Conservation (phyloP, 2,797 vertebrate species). For the Paratrypauchen microcephalus region DNA sequence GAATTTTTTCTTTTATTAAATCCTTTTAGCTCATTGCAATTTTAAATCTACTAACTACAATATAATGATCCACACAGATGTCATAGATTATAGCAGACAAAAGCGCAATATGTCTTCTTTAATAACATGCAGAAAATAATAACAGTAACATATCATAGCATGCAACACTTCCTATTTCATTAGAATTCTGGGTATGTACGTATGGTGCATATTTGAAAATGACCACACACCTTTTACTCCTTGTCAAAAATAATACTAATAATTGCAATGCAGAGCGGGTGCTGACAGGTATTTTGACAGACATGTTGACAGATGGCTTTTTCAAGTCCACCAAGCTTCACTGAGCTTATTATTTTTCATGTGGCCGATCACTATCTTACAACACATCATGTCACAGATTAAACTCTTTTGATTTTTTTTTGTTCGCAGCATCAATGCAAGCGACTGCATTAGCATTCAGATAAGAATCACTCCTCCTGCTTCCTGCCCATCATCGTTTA, state of each 20-base stretch:
- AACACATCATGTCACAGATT: conserved; percentile 53
- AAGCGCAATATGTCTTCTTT: too few relatives aligned
- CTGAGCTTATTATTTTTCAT: conserved; percentile 9
- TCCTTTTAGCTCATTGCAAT: too few relatives aligned
- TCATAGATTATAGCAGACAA: too few relatives aligned
- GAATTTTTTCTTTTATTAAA: too few relatives aligned
- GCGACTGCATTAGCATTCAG: conserved; percentile 53
- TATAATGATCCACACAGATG: too few relatives aligned
- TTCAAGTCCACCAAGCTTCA: conserved; percentile 51
- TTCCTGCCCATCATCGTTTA: conserved; percentile 49
- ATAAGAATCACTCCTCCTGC: conserved; percentile 50
- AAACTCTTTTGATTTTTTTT: conserved; percentile 39
- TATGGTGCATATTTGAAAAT: neutral
- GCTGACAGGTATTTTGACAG: conserved; percentile 61
- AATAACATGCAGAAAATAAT: neutral
- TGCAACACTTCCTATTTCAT: neutral
- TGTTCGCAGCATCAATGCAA: conserved; percentile 40
- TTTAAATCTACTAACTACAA: too few relatives aligned
- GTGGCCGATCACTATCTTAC: conserved; percentile 28
- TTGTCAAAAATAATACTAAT: conserved; percentile 42
- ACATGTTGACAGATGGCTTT: conserved; percentile 68
- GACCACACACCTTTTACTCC: neutral
- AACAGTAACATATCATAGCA: neutral
- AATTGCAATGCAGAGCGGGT: conserved; percentile 48
- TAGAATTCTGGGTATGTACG: neutral